Percentiles rank a stretch among this genome's conserved stretches.
These are phyloP conservation scores for Mechanitis mazaeus DNA, from an alignment of 2,888 invertebrate genomes.

Conservation along the genomic window DNA sequence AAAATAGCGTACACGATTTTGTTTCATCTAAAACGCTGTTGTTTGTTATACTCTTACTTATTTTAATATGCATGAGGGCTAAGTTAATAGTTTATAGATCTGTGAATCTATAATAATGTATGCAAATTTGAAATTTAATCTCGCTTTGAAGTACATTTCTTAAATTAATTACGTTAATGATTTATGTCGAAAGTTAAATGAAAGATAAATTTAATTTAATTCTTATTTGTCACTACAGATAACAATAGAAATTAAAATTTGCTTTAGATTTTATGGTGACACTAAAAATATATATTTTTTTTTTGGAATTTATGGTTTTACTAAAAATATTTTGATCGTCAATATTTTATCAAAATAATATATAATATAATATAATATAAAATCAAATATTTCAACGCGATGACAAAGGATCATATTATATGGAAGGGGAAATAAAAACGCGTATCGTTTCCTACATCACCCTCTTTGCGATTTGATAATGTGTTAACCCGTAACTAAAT, in stretches of 20 bases:
- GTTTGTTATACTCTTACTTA: constrained; percentile 18
- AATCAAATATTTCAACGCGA: constrained; percentile 63
- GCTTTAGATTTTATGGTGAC: constrained; percentile 2
- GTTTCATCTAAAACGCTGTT: constrained; percentile 3
- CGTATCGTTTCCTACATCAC: constrained; percentile 64
- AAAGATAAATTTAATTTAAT: not conserved
- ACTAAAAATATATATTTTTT: constrained; percentile 3
- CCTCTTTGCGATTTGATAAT: constrained; percentile 43
- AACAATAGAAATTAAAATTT: not conserved
- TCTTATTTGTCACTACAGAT: not conserved
- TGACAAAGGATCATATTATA: constrained; percentile 57
- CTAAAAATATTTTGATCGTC: constrained; percentile 23
- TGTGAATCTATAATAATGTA: constrained; percentile 11
- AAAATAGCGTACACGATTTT: constrained; percentile 11
- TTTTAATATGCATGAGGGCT: constrained; percentile 35
- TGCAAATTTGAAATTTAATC: not conserved
- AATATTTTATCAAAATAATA: constrained; percentile 24
- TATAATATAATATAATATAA: constrained; percentile 35
- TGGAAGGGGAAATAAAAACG: constrained; percentile 63
- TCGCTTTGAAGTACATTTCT: not conserved
- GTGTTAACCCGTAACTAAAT: constrained; percentile 25
- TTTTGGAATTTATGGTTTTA: not conserved
- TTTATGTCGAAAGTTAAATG: not conserved
- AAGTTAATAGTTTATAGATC: constrained; percentile 28
- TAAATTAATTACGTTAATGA: not conserved